Evolutionary conservation across 2,888 invertebrate species (phyloP).

Genomic region (Drosophila merina): DNA sequence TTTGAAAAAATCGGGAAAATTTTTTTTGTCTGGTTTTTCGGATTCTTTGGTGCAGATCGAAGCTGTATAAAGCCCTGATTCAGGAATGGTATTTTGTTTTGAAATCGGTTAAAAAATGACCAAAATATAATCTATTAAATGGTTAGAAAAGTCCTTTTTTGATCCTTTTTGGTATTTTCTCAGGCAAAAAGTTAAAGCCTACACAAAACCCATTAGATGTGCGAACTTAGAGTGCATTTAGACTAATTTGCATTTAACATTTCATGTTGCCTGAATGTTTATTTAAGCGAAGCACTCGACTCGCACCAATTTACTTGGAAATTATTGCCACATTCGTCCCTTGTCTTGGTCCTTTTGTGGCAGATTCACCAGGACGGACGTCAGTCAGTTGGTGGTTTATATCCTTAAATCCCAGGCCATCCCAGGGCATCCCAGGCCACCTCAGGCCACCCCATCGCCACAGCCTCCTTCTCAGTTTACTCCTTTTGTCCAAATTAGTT

Average conservation of each 20-base stretch:
- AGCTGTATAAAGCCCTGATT: too few species aligned
- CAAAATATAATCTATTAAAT: too few species aligned
- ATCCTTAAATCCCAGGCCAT: not conserved
- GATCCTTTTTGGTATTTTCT: too few species aligned
- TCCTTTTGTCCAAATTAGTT: conserved; percentile 19
- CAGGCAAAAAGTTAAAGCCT: not conserved
- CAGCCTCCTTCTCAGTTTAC: not conserved
- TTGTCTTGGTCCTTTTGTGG: conserved; percentile 9
- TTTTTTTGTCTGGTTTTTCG: too few species aligned
- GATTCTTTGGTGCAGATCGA: too few species aligned
- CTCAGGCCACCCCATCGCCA: too few species aligned
- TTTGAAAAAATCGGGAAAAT: too few species aligned
- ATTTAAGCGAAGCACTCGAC: conserved; percentile 11
- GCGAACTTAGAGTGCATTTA: not conserved
- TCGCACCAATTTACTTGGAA: conserved; percentile 14
- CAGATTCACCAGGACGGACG: conserved; percentile 2
- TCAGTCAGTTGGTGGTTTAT: conserved; percentile 22
- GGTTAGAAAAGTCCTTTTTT: too few species aligned
- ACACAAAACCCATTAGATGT: not conserved
- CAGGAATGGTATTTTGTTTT: too few species aligned
- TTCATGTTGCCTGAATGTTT: conserved; percentile 8
- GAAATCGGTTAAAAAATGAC: too few species aligned
- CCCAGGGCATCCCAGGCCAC: not conserved
- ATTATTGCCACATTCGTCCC: conserved; percentile 14
- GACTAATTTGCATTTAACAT: conserved; percentile 5